These are phyloP conservation scores for Cyprinodon variegatus DNA, from an alignment of 2,113 vertebrate species.

Conservation along the genomic window DNA sequence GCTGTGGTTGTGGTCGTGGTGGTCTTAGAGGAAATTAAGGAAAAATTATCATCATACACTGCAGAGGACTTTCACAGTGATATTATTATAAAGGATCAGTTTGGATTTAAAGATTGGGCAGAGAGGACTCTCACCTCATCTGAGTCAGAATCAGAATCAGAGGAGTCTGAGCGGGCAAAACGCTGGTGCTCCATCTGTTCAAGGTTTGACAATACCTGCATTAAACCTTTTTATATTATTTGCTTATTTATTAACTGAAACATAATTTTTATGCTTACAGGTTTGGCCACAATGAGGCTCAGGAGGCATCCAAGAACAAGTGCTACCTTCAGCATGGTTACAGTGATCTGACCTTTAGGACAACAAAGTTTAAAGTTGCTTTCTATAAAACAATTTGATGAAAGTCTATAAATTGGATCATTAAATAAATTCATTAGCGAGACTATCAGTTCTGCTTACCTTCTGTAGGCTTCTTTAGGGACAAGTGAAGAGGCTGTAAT, in stretches of 20 bases:
- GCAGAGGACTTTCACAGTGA: background rate
- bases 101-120: background rate
- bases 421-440: background rate
- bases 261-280: background rate
- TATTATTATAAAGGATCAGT: background rate
- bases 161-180: background rate
- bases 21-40: background rate
- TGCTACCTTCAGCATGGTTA: constrained; percentile 45
- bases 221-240: background rate
- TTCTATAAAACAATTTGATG: background rate
- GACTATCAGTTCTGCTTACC: background rate
- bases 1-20: background rate
- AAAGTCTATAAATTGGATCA: background rate
- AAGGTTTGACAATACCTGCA: background rate
- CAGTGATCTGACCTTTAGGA: background rate
- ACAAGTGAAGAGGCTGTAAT: too few species aligned
- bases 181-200: background rate
- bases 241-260: background rate
- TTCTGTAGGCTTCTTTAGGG: background rate
- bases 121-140: background rate
- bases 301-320: constrained; percentile 44
- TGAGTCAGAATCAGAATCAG: background rate
- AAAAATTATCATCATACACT: background rate
- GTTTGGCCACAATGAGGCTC: constrained; percentile 24
- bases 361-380: background rate